Percentiles rank a stretch among this genome's conserved stretches.
These are phyloP conservation scores for Gallinago nigripennis DNA, from an alignment of 2,797 vertebrate species.

Conservation along the genomic window DNA sequence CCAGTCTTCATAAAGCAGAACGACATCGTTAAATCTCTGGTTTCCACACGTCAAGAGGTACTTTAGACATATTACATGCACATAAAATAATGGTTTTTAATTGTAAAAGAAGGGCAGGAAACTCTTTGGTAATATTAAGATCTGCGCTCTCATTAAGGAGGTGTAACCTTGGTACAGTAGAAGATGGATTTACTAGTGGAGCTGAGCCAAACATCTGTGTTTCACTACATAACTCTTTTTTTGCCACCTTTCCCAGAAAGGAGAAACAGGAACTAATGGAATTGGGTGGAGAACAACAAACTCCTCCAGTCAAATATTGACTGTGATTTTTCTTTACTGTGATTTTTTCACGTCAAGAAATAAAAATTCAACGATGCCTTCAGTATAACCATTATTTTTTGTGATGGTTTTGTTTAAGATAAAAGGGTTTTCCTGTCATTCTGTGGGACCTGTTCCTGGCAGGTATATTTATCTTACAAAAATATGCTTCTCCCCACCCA, in stretches of 20 bases:
- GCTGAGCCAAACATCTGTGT: neutral
- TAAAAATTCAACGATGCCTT: neutral
- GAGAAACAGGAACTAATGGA: neutral
- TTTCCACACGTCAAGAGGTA: neutral
- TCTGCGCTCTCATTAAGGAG: neutral
- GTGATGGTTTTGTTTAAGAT: neutral
- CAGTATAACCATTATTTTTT: neutral
- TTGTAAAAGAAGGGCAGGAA: neutral
- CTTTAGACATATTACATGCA: neutral
- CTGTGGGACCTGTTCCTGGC: neutral
- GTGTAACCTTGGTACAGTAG: neutral
- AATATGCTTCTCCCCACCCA: neutral
- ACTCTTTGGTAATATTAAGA: neutral
- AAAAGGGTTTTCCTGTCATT: neutral
- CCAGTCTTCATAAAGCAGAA: neutral
- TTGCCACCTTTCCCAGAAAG: neutral
- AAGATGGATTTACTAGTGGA: neutral
- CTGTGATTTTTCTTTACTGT: neutral
- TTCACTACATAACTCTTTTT: neutral
- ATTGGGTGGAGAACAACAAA: neutral
- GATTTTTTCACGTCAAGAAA: neutral
- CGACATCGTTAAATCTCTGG: neutral
- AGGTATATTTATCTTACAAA: neutral
- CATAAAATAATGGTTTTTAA: neutral
- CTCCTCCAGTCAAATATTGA: neutral